Conservation (phyloP, 2,113 vertebrate species). For the Melanotaenia duboulayi region DNA sequence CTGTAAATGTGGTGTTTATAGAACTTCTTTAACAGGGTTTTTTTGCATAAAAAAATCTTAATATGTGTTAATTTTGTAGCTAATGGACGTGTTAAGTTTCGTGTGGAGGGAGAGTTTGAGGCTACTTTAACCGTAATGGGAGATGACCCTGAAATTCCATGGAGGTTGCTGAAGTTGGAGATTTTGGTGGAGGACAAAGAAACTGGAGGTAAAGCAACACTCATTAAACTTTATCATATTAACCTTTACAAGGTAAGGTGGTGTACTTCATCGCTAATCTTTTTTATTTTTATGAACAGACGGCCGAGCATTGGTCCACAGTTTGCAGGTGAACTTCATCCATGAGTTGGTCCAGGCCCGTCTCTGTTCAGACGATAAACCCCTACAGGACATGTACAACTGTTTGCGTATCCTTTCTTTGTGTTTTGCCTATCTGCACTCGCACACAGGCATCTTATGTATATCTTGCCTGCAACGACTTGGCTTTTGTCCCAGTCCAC, state of each 20-base stretch:
- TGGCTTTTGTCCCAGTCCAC: slow-evolving; percentile 53
- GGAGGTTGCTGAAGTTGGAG: slow-evolving; percentile 97
- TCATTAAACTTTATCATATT: background rate
- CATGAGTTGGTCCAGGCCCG: slow-evolving; percentile 97
- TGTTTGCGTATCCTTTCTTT: slow-evolving; percentile 95
- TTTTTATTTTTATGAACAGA: slow-evolving; percentile 78
- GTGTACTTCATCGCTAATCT: background rate
- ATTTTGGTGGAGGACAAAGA: slow-evolving; percentile 98
- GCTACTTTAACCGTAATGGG: slow-evolving; percentile 99
- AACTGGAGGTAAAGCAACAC: slow-evolving; percentile 89
- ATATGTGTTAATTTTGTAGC: slow-evolving; percentile 74
- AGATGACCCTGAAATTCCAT: slow-evolving; percentile 97
- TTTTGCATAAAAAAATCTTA: background rate
- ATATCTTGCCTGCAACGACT: slow-evolving; percentile 19
- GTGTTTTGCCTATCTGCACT: background rate
- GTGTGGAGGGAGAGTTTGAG: slow-evolving; percentile 98
- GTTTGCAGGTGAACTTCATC: slow-evolving; percentile 97
- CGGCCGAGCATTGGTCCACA: slow-evolving; percentile 95
- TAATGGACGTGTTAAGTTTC: slow-evolving; percentile 97
- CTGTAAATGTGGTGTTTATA: background rate
- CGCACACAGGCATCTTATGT: background rate
- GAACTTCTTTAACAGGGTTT: background rate
- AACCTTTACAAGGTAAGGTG: background rate
- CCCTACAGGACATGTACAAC: slow-evolving; percentile 99
- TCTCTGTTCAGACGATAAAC: slow-evolving; percentile 97